Percentiles rank a stretch among this genome's conserved stretches.
Evolutionary conservation across 2,113 vertebrate genomes (phyloP).

Genomic region (Clarias macrocephalus): DNA sequence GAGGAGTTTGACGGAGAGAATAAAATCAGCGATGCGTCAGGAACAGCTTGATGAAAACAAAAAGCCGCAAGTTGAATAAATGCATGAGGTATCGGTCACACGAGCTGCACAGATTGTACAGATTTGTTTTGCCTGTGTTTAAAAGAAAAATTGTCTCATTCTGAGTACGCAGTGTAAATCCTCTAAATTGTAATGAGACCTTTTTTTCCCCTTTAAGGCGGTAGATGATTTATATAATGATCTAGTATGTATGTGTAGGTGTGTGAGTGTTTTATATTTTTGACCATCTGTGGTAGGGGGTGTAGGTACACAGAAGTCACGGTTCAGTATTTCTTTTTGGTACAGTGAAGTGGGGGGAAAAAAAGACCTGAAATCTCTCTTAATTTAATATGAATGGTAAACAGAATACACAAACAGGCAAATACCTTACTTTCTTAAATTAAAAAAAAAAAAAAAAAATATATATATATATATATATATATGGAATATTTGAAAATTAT

Average conservation of each 20-base stretch:
- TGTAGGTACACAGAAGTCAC: not conserved
- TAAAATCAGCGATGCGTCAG: slow-evolving; percentile 69
- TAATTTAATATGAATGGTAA: too few species aligned
- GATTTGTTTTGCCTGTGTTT: not conserved
- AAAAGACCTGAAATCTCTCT: too few species aligned
- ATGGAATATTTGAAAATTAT: too few species aligned
- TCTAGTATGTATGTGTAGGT: not conserved
- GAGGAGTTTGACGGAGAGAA: slow-evolving; percentile 89
- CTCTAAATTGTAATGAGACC: not conserved
- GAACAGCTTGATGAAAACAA: slow-evolving; percentile 50
- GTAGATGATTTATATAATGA: not conserved
- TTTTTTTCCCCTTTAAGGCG: not conserved
- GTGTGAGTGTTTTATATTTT: not conserved
- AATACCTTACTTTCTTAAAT: too few species aligned
- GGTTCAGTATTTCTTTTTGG: too few species aligned
- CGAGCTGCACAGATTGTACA: not conserved
- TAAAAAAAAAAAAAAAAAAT: too few species aligned
- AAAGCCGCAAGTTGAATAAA: slow-evolving; percentile 6
- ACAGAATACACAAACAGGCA: too few species aligned
- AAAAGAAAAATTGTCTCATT: too few species aligned
- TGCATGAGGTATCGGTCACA: slow-evolving; percentile 15
- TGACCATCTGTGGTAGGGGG: not conserved
- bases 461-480: too few species aligned
- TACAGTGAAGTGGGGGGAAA: too few species aligned
- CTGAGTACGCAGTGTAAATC: not conserved